phyloP scores from a whole-genome alignment of 2,797 vertebrate species.

The Enteromius thamalakanensis region DNA sequence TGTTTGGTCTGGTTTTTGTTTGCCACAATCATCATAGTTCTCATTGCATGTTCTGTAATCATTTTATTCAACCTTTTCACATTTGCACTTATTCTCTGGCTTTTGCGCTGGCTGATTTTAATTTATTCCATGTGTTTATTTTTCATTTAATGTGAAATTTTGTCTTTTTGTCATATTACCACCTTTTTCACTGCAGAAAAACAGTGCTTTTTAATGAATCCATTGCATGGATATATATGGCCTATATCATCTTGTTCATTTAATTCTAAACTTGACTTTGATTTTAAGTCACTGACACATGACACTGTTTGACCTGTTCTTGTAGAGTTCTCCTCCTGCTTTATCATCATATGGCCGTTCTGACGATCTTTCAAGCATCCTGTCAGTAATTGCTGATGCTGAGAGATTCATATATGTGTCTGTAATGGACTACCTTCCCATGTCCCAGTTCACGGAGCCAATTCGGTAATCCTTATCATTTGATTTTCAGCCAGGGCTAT shows the following conservation, averaged over 20 bases:
- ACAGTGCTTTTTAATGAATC: slow-evolving; percentile 18
- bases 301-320: not conserved
- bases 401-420: slow-evolving; percentile 75
- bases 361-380: slow-evolving; percentile 77
- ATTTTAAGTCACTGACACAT: not conserved
- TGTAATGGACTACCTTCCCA: slow-evolving; percentile 83
- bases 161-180: not conserved
- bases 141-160: no score
- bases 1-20: slow-evolving; percentile 15
- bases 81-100: not conserved
- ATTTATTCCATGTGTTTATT: not conserved
- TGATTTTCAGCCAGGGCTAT: not conserved
- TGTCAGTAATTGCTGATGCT: slow-evolving; percentile 78
- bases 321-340: slow-evolving; percentile 77
- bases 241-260: not conserved
- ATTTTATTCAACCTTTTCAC: not conserved
- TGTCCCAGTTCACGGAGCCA: slow-evolving; percentile 72
- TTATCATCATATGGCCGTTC: slow-evolving; percentile 76
- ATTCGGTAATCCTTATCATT: slow-evolving; percentile 66
- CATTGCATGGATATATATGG: slow-evolving; percentile 34
- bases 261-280: not conserved
- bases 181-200: slow-evolving; percentile 16
- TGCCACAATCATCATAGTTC: not conserved
- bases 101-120: not conserved
- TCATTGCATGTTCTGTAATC: not conserved